Percentiles rank a stretch among this genome's conserved stretches.
Evolutionary conservation across 1,140 invertebrate genomes (phyloP).

Genomic region (Nephila pilipes): DNA sequence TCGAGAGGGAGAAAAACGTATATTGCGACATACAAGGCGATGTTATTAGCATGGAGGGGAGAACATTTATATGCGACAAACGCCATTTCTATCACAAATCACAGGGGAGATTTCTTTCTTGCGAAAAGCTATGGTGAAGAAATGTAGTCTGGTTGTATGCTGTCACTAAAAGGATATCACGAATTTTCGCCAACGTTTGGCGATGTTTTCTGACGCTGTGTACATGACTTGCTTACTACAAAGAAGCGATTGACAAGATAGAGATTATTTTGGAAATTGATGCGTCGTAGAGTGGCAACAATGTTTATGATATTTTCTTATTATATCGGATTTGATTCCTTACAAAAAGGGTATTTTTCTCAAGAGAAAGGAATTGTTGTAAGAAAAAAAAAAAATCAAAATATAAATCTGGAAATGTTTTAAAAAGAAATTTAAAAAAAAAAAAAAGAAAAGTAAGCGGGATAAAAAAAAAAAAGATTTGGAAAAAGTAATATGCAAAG

Average conservation of each 20-base stretch:
- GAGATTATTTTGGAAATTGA: too few relatives aligned
- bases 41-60: conserved; percentile 12
- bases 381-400: too few relatives aligned
- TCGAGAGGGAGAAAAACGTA: not conserved
- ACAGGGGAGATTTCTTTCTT: not conserved
- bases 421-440: too few relatives aligned
- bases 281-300: too few relatives aligned
- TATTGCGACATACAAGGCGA: not conserved
- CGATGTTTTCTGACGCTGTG: not conserved
- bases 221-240: not conserved
- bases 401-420: too few relatives aligned
- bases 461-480: too few relatives aligned
- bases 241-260: not conserved
- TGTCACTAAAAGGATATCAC: conserved; percentile 12
- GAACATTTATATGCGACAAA: conserved; percentile 8
- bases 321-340: too few relatives aligned
- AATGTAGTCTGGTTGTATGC: not conserved
- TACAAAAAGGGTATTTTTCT: too few relatives aligned
- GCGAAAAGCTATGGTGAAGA: not conserved
- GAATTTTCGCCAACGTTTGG: not conserved
- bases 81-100: conserved; percentile 19
- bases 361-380: too few relatives aligned
- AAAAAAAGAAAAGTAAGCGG: too few relatives aligned
- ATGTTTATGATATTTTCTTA: too few relatives aligned
- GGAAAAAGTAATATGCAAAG: too few relatives aligned